A percentile compares a stretch with the other conserved stretches of the same genome.
phyloP scores from a whole-genome alignment of 1,140 invertebrate genomes.

The Drosophila sechellia region DNA sequence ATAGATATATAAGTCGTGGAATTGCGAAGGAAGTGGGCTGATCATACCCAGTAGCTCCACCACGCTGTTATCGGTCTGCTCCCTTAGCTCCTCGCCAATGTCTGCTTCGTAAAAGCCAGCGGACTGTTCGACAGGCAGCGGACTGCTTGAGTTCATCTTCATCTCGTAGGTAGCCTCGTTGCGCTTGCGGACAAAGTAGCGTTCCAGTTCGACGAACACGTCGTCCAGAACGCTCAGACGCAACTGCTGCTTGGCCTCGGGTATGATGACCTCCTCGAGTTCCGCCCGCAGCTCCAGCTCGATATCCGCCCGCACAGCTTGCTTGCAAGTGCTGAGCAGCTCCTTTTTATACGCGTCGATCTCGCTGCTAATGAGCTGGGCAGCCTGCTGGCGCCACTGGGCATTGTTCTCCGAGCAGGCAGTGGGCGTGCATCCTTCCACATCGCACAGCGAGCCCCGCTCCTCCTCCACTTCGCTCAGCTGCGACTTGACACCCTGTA shows the following conservation, averaged over 20 bases:
- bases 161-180: slow-evolving; percentile 28
- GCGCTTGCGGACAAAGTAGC: slow-evolving; percentile 57
- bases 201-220: slow-evolving; percentile 59
- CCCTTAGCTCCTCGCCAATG: background rate
- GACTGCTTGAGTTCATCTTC: background rate
- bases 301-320: slow-evolving; percentile 60
- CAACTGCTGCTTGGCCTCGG: slow-evolving; percentile 38
- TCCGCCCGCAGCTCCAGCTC: slow-evolving; percentile 60
- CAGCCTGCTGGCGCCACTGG: slow-evolving; percentile 55
- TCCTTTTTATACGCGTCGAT: slow-evolving; percentile 58
- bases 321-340: slow-evolving; percentile 33
- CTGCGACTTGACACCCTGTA: background rate
- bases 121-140: background rate
- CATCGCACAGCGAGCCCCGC: slow-evolving; percentile 19
- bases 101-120: slow-evolving; percentile 8
- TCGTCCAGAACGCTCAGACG: slow-evolving; percentile 54
- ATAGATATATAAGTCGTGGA: too few species aligned
- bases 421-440: slow-evolving; percentile 16
- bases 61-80: background rate
- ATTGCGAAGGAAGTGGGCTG: too few species aligned
- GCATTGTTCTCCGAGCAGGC: slow-evolving; percentile 56
- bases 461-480: slow-evolving; percentile 16
- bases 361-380: slow-evolving; percentile 42
- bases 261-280: slow-evolving; percentile 23
- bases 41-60: slow-evolving; percentile 49